Evolutionary conservation across 2,888 invertebrate species (phyloP), one percentile per base, ranked within the genome.

Genomic region (Microctonus aethiopoides): DNA sequence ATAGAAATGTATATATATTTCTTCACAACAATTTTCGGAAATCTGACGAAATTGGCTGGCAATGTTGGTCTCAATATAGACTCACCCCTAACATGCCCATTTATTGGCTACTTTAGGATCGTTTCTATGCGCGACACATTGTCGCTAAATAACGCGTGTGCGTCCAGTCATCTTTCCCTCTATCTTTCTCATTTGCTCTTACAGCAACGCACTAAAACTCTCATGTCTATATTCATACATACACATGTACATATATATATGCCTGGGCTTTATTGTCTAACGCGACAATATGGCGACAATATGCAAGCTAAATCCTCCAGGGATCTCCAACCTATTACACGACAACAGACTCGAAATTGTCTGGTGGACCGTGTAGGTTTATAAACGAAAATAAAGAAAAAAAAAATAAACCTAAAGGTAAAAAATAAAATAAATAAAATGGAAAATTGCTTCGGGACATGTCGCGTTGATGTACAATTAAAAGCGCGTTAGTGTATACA

Each of bases 61-160:
- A 73, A 74, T 67, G 65, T 68, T n/a, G 32, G 65, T 61, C 65
- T 63, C 32, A 13, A 6, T 24, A 16, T 46, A 9, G 16, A 11
- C 46, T 4, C 41, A 24, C 52, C 59, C 54, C 52, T 80, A 82
- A 79, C 80, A 79, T 46, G 46, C 16, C 81, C 84, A 81, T 85
- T 86, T 86, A 87, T 87, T 86, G 85, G 84, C 87, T 87, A 79
- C 85, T 87, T 87, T 81, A 83, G 81, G 86, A 84, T 84, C 81
- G 84, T 87, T 87, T 87, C 87, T 86, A 87, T 87, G 87, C 87
- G 82, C 84, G 82, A 84, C 87, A 85, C 86, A 87, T 84, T 86
- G 83, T 80, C 83, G 81, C 84, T 85, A 86, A 86, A 86, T 86
- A 86, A 87, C 83, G 82, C 79, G 72, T 72, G 76, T 75, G 70